Conservation (phyloP, 2,888 invertebrate genomes). For the Parasteatoda lunata region DNA sequence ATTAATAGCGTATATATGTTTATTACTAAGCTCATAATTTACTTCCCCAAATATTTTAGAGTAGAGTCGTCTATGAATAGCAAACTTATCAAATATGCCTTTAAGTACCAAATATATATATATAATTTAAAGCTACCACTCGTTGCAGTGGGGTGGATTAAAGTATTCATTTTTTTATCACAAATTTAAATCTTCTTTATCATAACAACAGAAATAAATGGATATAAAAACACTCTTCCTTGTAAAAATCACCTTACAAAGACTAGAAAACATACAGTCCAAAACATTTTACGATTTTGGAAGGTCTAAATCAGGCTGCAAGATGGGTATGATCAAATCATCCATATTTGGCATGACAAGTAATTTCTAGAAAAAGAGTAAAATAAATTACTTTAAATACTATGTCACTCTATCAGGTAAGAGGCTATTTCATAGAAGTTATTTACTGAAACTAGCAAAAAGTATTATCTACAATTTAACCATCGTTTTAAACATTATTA, state of each 20-base stretch:
- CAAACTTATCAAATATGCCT: constrained; percentile 38
- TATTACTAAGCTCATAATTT: too few species aligned
- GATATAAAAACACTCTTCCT: neutral
- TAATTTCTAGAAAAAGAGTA: constrained; percentile 82
- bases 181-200: neutral
- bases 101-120: constrained; percentile 45
- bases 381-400: neutral
- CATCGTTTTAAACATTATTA: too few species aligned
- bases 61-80: too few species aligned
- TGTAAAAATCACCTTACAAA: neutral
- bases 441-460: too few species aligned
- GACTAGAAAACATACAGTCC: constrained; percentile 34
- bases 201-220: neutral
- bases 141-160: neutral
- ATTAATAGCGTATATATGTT: too few species aligned
- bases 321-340: constrained; percentile 85
- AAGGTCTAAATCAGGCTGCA: constrained; percentile 73
- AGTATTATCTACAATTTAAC: too few species aligned
- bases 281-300: constrained; percentile 23
- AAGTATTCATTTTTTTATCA: neutral
- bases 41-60: too few species aligned
- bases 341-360: constrained; percentile 95
- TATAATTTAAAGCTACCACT: constrained; percentile 19
- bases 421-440: too few species aligned
- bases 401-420: too few species aligned